These are phyloP conservation scores for Lithophane ornitopus DNA, from an alignment of 2,888 invertebrate species.

Conservation along the genomic window DNA sequence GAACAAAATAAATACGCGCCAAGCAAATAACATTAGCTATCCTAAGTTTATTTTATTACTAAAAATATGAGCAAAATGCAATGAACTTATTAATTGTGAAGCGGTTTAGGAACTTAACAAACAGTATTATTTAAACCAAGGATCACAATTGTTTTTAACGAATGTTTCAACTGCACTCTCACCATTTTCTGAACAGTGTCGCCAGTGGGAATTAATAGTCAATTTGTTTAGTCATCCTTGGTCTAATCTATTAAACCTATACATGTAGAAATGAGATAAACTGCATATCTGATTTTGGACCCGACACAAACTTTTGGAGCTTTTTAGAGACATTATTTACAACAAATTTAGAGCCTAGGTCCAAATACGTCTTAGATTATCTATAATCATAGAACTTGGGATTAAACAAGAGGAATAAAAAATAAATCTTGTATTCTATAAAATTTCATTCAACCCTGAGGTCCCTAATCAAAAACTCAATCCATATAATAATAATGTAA, in stretches of 20 bases:
- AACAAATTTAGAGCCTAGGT: neutral
- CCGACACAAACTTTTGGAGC: neutral
- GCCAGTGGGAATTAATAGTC: neutral
- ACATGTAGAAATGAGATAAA: slow-evolving; percentile 12
- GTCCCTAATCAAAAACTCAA: neutral
- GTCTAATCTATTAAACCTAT: slow-evolving; percentile 19
- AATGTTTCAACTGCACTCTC: neutral
- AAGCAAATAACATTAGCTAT: slow-evolving; percentile 81
- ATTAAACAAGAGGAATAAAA: neutral
- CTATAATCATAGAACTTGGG: neutral
- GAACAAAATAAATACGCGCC: slow-evolving; percentile 87
- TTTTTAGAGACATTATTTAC: neutral
- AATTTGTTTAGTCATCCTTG: slow-evolving; percentile 31
- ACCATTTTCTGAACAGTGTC: neutral
- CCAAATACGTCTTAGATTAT: neutral
- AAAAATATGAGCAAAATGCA: slow-evolving; percentile 42
- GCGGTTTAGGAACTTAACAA: slow-evolving; percentile 13
- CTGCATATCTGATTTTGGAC: slow-evolving; percentile 35
- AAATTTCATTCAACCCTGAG: neutral
- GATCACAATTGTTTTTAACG: neutral
- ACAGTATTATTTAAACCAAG: slow-evolving; percentile 15
- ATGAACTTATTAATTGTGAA: slow-evolving; percentile 30
- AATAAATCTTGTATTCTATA: neutral
- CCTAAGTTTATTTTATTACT: slow-evolving; percentile 47
- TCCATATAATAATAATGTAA: neutral